Evolutionary conservation across 2,888 invertebrate species (phyloP), one percentile per base, ranked within the genome.

Genomic region (Leucoma salicis): DNA sequence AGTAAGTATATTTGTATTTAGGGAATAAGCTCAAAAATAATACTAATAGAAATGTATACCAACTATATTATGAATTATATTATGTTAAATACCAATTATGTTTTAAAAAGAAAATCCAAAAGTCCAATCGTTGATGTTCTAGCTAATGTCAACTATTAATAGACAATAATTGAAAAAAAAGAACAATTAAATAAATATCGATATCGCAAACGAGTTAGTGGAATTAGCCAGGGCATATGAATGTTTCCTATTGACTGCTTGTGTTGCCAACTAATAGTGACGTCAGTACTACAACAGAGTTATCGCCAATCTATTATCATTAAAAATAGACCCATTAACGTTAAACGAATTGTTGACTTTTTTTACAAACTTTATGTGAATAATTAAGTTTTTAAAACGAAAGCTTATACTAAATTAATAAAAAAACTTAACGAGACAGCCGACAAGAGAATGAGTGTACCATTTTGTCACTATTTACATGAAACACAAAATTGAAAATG

Each of bases 261-360:
- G 35, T 44, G 41, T 44, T 63, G 59, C 62, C 56, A 66, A 66
- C 39, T 47, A 36, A 38, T 37, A 34, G 43, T 66, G 63, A 66
- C 63, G 67, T 66, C 54, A 61, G 42, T 39, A 37, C 53, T 49
- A 49, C 49, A 37, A 56, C 33, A 63, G 46, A 53, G 56, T 63
- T 56, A 63, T 63, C 53, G 46, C 46, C 46, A 53, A 58, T 42
- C 63, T 46, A 60, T 60, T 63, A 54, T 60, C 53, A 53, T 63
- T 60, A 57, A 60, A 57, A 65, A 60, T 65, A 63, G 60, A 60
- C 39, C 46, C 47, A 63, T 63, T 63, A 63, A 45, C 51, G 36
- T 42, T 55, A 53, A 46, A 58, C 40, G 49, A 46, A 46, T 36
- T 14, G 49, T 47, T 54, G 46, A 53, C 48, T 47, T 52, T 48